These are phyloP conservation scores for Poecile atricapillus DNA, from an alignment of 2,113 vertebrate species.

Conservation along the genomic window DNA sequence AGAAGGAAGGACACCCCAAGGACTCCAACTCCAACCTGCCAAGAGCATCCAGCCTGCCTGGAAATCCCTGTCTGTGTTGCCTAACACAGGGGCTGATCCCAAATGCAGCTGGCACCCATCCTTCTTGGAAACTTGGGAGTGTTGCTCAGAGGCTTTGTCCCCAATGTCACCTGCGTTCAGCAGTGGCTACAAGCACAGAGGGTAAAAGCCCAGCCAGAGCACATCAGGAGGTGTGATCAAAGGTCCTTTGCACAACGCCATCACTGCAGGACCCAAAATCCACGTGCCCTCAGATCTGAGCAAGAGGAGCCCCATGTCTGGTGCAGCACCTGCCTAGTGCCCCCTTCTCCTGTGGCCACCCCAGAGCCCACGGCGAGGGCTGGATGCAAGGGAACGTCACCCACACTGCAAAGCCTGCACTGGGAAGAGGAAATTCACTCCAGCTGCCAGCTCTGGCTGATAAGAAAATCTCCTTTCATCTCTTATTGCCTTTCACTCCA, in stretches of 20 bases:
- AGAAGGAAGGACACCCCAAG: not conserved
- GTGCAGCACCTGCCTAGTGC: not conserved
- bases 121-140: not conserved
- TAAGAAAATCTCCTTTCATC: conserved; percentile 30
- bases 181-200: not conserved
- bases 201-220: not conserved
- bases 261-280: not conserved
- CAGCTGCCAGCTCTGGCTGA: not conserved
- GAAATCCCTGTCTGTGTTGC: not conserved
- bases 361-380: not conserved
- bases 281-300: not conserved
- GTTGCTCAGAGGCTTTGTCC: not conserved
- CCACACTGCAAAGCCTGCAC: not conserved
- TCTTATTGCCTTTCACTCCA: not conserved
- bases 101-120: not conserved
- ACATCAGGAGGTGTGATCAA: not conserved
- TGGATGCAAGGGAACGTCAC: not conserved
- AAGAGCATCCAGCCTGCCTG: not conserved
- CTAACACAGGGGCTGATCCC: not conserved
- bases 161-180: fast-evolving
- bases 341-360: not conserved
- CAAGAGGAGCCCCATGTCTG: not conserved
- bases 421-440: not conserved
- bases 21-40: not conserved
- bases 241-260: fast-evolving